These are phyloP conservation scores for Fundulus diaphanus DNA, from an alignment of 2,797 vertebrate species.

Conservation along the genomic window DNA sequence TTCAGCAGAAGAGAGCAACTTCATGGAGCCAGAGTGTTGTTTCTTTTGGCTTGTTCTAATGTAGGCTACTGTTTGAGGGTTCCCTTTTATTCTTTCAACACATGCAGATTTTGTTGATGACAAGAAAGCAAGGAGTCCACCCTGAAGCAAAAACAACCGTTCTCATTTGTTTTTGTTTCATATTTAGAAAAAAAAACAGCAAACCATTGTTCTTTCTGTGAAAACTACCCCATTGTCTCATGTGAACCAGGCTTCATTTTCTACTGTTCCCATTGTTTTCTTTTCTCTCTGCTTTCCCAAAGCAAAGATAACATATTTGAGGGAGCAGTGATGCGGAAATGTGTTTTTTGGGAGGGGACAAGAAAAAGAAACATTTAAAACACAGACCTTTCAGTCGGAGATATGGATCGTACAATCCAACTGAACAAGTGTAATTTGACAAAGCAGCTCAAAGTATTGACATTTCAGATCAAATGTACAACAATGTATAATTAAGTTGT, in stretches of 20 bases:
- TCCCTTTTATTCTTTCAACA: background rate
- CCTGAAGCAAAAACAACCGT: background rate
- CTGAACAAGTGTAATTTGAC: slow-evolving; percentile 5
- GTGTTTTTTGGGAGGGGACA: background rate
- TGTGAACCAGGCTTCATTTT: background rate
- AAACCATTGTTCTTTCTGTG: background rate
- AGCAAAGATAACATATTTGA: background rate
- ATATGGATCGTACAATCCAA: background rate
- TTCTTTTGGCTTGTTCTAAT: slow-evolving; percentile 21
- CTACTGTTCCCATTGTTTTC: slow-evolving; percentile 11
- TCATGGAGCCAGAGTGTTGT: slow-evolving; percentile 1
- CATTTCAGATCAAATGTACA: slow-evolving; percentile 20
- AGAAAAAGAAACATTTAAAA: background rate
- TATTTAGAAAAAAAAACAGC: background rate
- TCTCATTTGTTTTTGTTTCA: slow-evolving; percentile 9
- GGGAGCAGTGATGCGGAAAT: background rate
- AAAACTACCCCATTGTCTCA: background rate
- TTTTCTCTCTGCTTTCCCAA: slow-evolving; percentile 4
- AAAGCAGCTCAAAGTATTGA: background rate
- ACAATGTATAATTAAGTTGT: background rate
- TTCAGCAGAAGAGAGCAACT: background rate
- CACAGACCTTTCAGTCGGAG: background rate
- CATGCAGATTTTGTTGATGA: slow-evolving; percentile 4
- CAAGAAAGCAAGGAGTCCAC: slow-evolving; percentile 4
- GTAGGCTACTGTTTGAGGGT: background rate